These are phyloP conservation scores for Trypoxylus dichotomus DNA, from an alignment of 1,140 invertebrate genomes.

Conservation along the genomic window DNA sequence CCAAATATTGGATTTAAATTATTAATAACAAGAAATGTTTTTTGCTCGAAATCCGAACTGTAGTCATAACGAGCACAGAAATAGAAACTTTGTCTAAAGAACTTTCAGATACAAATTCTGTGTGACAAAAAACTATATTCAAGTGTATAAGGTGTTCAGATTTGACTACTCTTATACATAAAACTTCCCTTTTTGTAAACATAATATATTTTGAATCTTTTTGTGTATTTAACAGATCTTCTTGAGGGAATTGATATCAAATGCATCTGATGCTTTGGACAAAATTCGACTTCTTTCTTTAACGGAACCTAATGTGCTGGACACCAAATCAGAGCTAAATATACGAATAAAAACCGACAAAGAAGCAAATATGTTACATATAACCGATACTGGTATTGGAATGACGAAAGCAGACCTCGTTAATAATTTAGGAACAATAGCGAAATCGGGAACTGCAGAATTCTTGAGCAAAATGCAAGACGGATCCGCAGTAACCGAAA, in stretches of 20 bases:
- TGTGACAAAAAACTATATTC: too few species aligned
- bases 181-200: too few species aligned
- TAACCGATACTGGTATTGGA: constrained; percentile 96
- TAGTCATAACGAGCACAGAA: too few species aligned
- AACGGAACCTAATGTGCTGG: constrained; percentile 79
- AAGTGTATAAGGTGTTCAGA: too few species aligned
- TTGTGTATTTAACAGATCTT: constrained; percentile 74
- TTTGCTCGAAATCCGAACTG: too few species aligned
- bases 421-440: constrained; percentile 97
- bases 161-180: too few species aligned
- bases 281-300: constrained; percentile 92
- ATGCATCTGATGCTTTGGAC: constrained; percentile 94
- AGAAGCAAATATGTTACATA: constrained; percentile 90
- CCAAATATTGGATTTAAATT: too few species aligned
- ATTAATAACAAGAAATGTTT: too few species aligned
- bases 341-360: constrained; percentile 97
- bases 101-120: too few species aligned
- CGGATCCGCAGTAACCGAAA: constrained; percentile 61
- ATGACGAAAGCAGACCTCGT: constrained; percentile 97
- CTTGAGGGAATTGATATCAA: constrained; percentile 95
- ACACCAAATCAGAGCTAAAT: constrained; percentile 78
- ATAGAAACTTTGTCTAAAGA: too few species aligned
- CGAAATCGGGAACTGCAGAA: constrained; percentile 98
- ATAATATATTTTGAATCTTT: constrained; percentile 24
- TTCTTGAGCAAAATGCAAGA: constrained; percentile 95